Evolutionary conservation across 2,888 invertebrate species (phyloP).

Genomic region (Ametastegia equiseti): DNA sequence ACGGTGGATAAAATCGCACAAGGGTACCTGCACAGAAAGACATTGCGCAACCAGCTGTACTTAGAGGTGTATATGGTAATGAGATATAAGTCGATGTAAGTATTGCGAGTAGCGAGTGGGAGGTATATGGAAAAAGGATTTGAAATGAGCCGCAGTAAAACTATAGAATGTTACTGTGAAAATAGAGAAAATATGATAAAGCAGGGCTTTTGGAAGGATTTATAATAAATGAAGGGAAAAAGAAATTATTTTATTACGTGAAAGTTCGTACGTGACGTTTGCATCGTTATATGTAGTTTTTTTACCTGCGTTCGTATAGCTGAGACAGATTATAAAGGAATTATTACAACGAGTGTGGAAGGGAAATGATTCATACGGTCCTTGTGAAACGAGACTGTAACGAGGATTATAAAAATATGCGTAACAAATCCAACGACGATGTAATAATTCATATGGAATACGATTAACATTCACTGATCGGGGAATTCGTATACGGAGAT

Average conservation of each 20-base stretch:
- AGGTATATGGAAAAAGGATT: not conserved
- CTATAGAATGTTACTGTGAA: not conserved
- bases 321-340: constrained; percentile 64
- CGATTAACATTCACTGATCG: not conserved
- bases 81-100: not conserved
- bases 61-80: not conserved
- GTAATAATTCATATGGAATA: not conserved
- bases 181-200: not conserved
- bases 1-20: constrained; percentile 12
- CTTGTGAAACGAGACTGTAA: constrained; percentile 66
- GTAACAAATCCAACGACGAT: not conserved
- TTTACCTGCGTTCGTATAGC: constrained; percentile 48
- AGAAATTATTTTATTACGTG: too few species aligned
- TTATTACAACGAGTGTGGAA: constrained; percentile 62
- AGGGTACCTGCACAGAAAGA: not conserved
- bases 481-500: not conserved
- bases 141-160: not conserved
- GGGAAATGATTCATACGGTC: constrained; percentile 67
- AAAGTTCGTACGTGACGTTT: constrained; percentile 1
- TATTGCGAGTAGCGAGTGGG: not conserved
- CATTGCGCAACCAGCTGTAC: constrained; percentile 17
- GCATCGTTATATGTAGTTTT: not conserved
- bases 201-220: not conserved
- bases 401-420: constrained; percentile 37
- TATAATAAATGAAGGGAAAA: not conserved